These are phyloP conservation scores for Campopleginae sp. DNA, from an alignment of 2,888 invertebrate species.

Conservation along the genomic window DNA sequence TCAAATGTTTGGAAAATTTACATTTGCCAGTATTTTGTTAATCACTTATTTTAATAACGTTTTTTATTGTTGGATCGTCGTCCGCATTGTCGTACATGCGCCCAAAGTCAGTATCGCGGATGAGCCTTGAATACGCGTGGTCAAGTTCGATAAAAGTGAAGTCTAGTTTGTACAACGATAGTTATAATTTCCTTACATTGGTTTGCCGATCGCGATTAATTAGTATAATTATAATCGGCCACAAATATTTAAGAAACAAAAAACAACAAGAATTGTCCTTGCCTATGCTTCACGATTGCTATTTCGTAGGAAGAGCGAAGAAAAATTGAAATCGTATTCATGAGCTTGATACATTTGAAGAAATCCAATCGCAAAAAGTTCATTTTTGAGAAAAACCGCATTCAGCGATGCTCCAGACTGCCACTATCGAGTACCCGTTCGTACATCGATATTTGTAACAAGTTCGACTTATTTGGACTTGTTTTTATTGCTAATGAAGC, in stretches of 20 bases:
- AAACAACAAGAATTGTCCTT: constrained; percentile 11
- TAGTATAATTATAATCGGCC: constrained; percentile 15
- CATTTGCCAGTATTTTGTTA: neutral
- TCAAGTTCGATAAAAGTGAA: constrained; percentile 63
- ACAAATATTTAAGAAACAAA: constrained; percentile 9
- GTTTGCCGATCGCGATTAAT: constrained; percentile 31
- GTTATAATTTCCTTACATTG: constrained; percentile 20
- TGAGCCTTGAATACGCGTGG: constrained; percentile 17
- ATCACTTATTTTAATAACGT: neutral
- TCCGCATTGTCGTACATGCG: constrained; percentile 17
- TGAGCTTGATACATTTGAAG: neutral
- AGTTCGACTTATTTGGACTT: constrained; percentile 52
- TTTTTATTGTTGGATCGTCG: neutral
- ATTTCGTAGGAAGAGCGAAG: constrained; percentile 36
- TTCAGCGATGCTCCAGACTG: constrained; percentile 64
- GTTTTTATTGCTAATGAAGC: constrained; percentile 61
- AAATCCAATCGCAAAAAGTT: neutral
- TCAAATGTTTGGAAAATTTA: neutral
- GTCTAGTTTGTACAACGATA: constrained; percentile 36
- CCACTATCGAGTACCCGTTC: constrained; percentile 58
- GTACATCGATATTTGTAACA: constrained; percentile 59
- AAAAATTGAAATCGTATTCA: constrained; percentile 48
- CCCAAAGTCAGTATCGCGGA: constrained; percentile 12
- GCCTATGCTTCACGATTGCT: constrained; percentile 44
- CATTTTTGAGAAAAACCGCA: constrained; percentile 34